phyloP scores from a whole-genome alignment of 2,888 invertebrate species.

The Eupithecia vulgata region DNA sequence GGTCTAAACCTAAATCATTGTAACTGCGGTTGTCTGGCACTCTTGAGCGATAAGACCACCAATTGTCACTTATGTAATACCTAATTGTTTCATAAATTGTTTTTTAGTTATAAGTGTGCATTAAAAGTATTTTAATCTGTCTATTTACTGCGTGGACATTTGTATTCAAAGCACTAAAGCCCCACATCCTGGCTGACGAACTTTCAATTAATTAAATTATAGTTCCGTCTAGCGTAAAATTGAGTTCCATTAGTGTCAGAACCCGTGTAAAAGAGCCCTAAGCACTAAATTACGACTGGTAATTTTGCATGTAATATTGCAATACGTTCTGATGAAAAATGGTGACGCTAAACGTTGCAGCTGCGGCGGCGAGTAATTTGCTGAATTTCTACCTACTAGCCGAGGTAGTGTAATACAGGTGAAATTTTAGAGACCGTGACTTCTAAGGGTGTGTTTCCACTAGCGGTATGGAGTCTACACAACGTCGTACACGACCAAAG shows the following conservation, averaged over 20 bases:
- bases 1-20: no score
- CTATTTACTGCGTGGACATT: background rate
- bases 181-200: background rate
- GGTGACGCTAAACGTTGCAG: slow-evolving; percentile 22
- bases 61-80: no score
- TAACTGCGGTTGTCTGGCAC: no score
- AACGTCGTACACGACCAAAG: no score
- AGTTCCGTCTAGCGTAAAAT: background rate
- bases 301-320: slow-evolving; percentile 39
- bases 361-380: slow-evolving; percentile 15
- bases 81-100: no score
- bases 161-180: background rate
- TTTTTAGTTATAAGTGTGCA: no score
- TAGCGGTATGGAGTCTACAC: no score
- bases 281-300: slow-evolving; percentile 41
- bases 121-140: no score
- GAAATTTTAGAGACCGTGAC: background rate
- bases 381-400: background rate
- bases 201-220: background rate
- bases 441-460: background rate
- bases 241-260: slow-evolving; percentile 6
- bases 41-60: no score
- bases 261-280: slow-evolving; percentile 30
- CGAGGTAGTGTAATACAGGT: background rate
- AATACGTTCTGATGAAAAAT: slow-evolving; percentile 33